Percentiles rank a stretch among this genome's conserved stretches.
Evolutionary conservation across 2,888 invertebrate species (phyloP).

Genomic region (Malachius bipustulatus): DNA sequence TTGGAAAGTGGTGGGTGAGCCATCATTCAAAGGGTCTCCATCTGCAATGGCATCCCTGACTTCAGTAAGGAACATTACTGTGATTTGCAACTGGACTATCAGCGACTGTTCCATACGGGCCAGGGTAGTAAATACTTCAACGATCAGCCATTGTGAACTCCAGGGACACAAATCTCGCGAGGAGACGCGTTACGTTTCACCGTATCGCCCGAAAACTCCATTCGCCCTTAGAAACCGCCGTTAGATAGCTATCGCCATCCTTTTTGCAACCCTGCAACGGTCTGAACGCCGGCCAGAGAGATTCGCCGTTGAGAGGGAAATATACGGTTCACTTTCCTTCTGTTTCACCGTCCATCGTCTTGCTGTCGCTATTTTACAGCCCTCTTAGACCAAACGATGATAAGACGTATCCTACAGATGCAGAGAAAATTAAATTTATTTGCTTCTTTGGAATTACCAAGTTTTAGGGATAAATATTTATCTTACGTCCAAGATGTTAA

Average conservation of each 20-base stretch:
- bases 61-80: conserved; percentile 29
- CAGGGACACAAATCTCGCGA: conserved; percentile 35
- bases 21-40: background rate
- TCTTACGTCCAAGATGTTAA: background rate
- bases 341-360: conserved; percentile 32
- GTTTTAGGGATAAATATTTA: conserved; percentile 27
- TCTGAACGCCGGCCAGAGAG: conserved; percentile 11
- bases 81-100: conserved; percentile 33
- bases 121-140: conserved; percentile 36
- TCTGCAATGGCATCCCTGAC: conserved; percentile 13
- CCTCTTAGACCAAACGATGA: conserved; percentile 28
- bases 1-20: too few relatives aligned
- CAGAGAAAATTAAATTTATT: conserved; percentile 34
- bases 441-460: conserved; percentile 24
- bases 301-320: conserved; percentile 8
- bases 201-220: conserved; percentile 22
- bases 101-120: conserved; percentile 30
- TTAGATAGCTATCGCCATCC: conserved; percentile 9
- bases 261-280: conserved; percentile 10
- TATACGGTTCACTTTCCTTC: conserved; percentile 23
- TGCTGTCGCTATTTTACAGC: conserved; percentile 29
- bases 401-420: conserved; percentile 31
- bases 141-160: conserved; percentile 37
- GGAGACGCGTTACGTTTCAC: conserved; percentile 26
- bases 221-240: conserved; percentile 17